Evolutionary conservation across 2,797 vertebrate genomes (phyloP), one percentile per base, ranked within the genome.

Genomic region (Salmo trutta): DNA sequence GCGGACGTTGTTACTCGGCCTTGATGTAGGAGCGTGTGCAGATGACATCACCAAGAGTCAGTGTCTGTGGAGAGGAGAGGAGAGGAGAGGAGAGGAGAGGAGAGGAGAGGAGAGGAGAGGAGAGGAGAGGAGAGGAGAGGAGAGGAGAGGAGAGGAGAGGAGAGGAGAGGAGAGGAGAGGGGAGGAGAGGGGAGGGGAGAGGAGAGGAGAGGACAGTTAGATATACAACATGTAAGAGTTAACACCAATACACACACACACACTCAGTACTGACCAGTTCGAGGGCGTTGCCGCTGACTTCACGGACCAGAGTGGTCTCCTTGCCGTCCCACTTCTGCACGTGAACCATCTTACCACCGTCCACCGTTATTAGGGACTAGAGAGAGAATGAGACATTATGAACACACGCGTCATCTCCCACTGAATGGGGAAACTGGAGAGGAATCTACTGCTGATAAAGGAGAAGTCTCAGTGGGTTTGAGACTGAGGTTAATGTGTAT

Each of bases 281-380:
- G 80, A 99, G 93, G 53, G 84, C 88, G 31, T 95, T 94, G 5
- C 91, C 95, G 3, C 80, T 79, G 67, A 98, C 90, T 87, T 97
- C 95, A 85, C 98, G 93, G 3, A 96, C 90, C 78, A 99, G 92
- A 0, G 89, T 92, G 0, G 97, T 96, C 92, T 98, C 97, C 82
- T 98, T 97, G 70, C 83, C 95, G 0, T 96, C 91, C 98, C 98
- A 99, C 88, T 93, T 98, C 94, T 99, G 98, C 83, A 95, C 2
- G 0, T 99, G 97, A 73, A 96, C 24, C 78, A 99, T 79, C 88
- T 98, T 98, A 19, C 93, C 94, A 16, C 91, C 95, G 0, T 96
- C 95, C 80, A 99, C 4, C 0, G 75, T 95, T 64, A 99, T 85
- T 10, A 91, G 0, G 0, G 97, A 98, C 98, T 99, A 88, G 41